Base-by-base conservation (phyloP, 1,140 invertebrate genomes). In the Triops cancriformis region DNA sequence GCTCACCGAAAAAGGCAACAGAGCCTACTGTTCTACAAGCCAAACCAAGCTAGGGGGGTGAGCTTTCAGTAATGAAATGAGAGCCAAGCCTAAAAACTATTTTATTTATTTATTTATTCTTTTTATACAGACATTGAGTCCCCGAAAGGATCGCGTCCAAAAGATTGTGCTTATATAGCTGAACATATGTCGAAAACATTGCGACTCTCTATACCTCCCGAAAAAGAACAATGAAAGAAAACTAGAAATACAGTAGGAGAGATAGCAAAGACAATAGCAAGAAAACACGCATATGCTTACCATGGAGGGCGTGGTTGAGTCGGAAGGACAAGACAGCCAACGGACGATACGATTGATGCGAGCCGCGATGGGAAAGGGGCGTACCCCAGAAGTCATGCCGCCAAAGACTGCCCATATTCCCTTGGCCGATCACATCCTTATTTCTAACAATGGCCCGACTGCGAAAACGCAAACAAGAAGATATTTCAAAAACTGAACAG, bases 321-420 rank as follows among this genome's bases (percentile, higher is more conserved):
- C 96, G 89, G 86, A 98, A 98, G 6, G 95, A 94, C 72, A 97
- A 89, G 45, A 97, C 95, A 83, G 94, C 96, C 77, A 98, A 86
- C 1, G 97, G 97, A 42, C 97, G 88, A 86, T 98, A 98, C 3
- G 96, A 98, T 82, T 97, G 97, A 88, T 98, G 97, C 1, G 94
- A 95, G 28, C 93, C 93, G 79, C 88, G 88, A 83, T 95, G 93
- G 51, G 87, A 88, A 79, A 97, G 85, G 41, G 94, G 91, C 26
- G 94, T 96, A 73, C 94, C 95, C 95, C 95, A 97, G 85, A 95
- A 97, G 85, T 97, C 95, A 84, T 96, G 92, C 82, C 89, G 87
- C 80, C 94, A 89, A 80, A 93, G 86, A 26, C 12, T 75, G 51
- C 87, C 91, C 90, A 9, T 92, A 90, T 26, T 91, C 91, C 77